These are phyloP conservation scores for Acanthis flammea DNA, from an alignment of 2,797 vertebrate species.

Conservation along the genomic window DNA sequence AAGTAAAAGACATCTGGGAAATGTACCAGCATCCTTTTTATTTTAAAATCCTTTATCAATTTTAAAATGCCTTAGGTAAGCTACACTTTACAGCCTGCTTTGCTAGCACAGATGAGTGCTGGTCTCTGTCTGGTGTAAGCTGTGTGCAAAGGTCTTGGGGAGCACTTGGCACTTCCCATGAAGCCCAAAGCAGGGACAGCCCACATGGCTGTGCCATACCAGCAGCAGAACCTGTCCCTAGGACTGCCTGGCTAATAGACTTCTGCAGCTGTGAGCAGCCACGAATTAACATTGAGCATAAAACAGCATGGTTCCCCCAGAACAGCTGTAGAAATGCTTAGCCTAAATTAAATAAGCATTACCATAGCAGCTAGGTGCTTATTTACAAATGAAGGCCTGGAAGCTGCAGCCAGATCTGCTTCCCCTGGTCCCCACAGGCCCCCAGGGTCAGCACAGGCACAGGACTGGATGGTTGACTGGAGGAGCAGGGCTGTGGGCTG, in stretches of 20 bases:
- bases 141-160: background rate
- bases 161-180: background rate
- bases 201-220: fast-evolving
- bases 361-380: constrained; percentile 49
- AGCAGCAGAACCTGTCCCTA: background rate
- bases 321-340: constrained; percentile 53
- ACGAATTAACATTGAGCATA: background rate
- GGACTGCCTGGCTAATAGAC: background rate
- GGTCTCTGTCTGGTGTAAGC: background rate
- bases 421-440: background rate
- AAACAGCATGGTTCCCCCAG: background rate
- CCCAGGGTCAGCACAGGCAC: background rate
- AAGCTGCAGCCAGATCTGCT: background rate
- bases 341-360: constrained; percentile 48
- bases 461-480: background rate
- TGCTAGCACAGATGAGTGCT: background rate
- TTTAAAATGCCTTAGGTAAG: background rate
- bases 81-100: background rate
- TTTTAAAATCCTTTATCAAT: background rate
- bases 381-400: constrained; percentile 16
- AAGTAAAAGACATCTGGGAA: background rate
- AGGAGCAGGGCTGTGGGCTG: background rate
- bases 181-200: background rate
- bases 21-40: background rate
- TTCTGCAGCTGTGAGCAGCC: constrained; percentile 27